These are phyloP conservation scores for Ambastaia sidthimunki DNA, from an alignment of 2,797 vertebrate species.

Conservation along the genomic window DNA sequence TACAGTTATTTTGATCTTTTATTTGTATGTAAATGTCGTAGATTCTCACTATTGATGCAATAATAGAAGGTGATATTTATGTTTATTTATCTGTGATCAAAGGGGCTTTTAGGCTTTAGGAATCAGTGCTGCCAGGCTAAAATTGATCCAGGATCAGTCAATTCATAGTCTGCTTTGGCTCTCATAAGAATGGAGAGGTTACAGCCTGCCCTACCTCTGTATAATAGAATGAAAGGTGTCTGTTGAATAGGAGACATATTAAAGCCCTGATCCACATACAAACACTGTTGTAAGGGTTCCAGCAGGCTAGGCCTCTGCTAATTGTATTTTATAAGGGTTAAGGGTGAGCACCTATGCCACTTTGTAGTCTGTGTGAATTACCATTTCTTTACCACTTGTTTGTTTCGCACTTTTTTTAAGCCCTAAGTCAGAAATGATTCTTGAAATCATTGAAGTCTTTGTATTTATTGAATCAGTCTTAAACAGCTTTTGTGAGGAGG, in stretches of 20 bases:
- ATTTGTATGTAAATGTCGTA: conserved; percentile 24
- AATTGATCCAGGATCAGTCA: not conserved
- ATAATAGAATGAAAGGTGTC: conserved; percentile 37
- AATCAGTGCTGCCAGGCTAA: not conserved
- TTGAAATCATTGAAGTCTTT: not conserved
- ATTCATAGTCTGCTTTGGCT: conserved; percentile 6
- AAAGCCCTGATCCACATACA: conserved; percentile 30
- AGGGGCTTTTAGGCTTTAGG: conserved; percentile 18
- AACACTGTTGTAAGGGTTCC: not conserved
- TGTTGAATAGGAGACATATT: conserved; percentile 22
- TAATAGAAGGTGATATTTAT: conserved; percentile 22
- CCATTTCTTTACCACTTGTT: not conserved
- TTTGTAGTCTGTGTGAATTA: not conserved
- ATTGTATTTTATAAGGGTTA: not conserved
- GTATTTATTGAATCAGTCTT: conserved; percentile 8
- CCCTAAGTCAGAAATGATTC: not conserved
- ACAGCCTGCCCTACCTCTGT: not conserved
- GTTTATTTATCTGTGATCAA: conserved; percentile 36
- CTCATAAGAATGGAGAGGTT: conserved; percentile 4
- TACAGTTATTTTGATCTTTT: conserved; percentile 20
- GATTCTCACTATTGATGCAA: not conserved
- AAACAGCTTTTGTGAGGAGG: conserved; percentile 15
- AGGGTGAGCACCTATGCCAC: not conserved
- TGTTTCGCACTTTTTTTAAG: conserved; percentile 11
- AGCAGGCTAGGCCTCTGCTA: not conserved